phyloP scores from a whole-genome alignment of 2,888 invertebrate species.

The Cryptophagus acutangulus region DNA sequence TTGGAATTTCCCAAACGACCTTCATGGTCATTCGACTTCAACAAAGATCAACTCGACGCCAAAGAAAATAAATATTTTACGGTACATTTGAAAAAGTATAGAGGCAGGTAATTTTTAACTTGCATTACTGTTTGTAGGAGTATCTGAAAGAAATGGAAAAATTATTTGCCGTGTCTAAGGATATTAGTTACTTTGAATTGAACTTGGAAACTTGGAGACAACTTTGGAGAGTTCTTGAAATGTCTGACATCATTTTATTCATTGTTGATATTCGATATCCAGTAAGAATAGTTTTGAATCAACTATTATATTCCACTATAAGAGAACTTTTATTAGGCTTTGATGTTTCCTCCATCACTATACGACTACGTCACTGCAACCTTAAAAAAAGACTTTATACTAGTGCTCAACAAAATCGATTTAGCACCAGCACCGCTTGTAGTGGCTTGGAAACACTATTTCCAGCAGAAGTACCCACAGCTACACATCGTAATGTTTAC shows the following conservation, averaged over 20 bases:
- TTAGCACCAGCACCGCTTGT: slow-evolving; percentile 75
- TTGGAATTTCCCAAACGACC: slow-evolving; percentile 82
- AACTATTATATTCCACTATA: not conserved
- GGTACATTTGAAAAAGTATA: slow-evolving; percentile 46
- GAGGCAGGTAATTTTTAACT: not conserved
- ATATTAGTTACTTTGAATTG: slow-evolving; percentile 83
- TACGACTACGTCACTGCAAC: slow-evolving; percentile 72
- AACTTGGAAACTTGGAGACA: slow-evolving; percentile 97
- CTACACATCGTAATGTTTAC: slow-evolving; percentile 79
- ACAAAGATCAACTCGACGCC: slow-evolving; percentile 66
- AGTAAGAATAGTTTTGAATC: slow-evolving; percentile 50
- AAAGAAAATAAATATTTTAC: slow-evolving; percentile 80
- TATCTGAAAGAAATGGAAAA: slow-evolving; percentile 66
- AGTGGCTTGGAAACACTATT: slow-evolving; percentile 82
- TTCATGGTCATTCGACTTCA: slow-evolving; percentile 74
- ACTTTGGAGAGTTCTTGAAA: slow-evolving; percentile 90
- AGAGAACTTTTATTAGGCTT: slow-evolving; percentile 50
- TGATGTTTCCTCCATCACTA: slow-evolving; percentile 87
- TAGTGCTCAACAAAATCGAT: slow-evolving; percentile 91
- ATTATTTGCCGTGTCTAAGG: slow-evolving; percentile 55
- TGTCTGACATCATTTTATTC: slow-evolving; percentile 83
- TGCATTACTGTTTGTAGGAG: slow-evolving; percentile 53
- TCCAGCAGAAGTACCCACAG: slow-evolving; percentile 63
- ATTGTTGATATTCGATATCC: slow-evolving; percentile 86
- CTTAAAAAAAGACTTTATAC: slow-evolving; percentile 76